These are phyloP conservation scores for Anguilla pacifica DNA, from an alignment of 2,797 vertebrate species.

Conservation along the genomic window DNA sequence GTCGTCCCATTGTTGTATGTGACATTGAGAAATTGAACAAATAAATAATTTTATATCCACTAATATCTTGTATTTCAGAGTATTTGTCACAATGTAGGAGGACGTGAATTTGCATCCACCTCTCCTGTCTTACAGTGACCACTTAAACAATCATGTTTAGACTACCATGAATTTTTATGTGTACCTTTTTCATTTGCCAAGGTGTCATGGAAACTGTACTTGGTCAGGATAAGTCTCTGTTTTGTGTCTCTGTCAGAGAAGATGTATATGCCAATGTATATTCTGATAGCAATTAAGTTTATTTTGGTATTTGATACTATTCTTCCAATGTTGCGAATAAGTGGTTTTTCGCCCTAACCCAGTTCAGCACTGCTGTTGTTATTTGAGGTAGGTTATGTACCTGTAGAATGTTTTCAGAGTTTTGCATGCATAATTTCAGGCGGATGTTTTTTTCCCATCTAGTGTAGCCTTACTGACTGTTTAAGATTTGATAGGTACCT, in stretches of 20 bases:
- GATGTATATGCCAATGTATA: neutral
- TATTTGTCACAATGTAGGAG: neutral
- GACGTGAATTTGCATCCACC: neutral
- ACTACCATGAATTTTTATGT: neutral
- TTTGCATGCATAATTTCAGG: neutral
- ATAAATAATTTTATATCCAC: constrained; percentile 47
- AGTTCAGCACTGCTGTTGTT: no score
- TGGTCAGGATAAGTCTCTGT: neutral
- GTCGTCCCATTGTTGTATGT: constrained; percentile 41
- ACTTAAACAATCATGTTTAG: neutral
- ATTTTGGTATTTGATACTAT: neutral
- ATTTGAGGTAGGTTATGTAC: no score
- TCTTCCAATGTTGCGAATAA: no score
- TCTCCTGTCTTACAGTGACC: neutral
- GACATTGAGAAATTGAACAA: constrained; percentile 50
- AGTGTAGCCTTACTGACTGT: neutral
- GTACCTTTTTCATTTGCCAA: neutral
- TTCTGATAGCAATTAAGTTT: neutral
- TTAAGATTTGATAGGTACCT: neutral
- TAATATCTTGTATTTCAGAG: neutral
- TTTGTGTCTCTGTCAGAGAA: neutral
- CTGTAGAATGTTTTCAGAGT: no score
- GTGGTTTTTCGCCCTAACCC: no score
- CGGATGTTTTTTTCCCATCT: neutral
- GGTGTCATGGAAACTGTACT: neutral